Conservation (phyloP, 2,888 invertebrate genomes). For the Limnephilus auricula region DNA sequence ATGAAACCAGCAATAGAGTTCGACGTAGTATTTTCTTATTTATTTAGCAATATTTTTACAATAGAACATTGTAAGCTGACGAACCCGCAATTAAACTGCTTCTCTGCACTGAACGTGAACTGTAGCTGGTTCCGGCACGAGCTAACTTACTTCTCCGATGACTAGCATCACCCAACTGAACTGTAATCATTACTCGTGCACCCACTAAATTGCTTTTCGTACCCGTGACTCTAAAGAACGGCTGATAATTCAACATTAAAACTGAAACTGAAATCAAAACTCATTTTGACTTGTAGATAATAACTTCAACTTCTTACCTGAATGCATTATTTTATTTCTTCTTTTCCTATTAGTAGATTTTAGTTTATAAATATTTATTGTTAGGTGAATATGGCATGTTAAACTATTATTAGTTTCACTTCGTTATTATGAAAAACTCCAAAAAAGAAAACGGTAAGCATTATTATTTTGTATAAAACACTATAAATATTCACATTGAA, state of each 20-base stretch:
- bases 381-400: constrained; percentile 13
- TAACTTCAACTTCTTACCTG: constrained; percentile 20
- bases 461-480: neutral
- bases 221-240: constrained; percentile 20
- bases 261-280: constrained; percentile 13
- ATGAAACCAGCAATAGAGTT: constrained; percentile 16
- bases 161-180: constrained; percentile 3
- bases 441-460: neutral
- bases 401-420: neutral
- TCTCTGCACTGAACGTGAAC: constrained; percentile 20
- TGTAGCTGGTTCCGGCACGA: constrained; percentile 33
- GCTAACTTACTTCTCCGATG: constrained; percentile 31
- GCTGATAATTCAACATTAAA: constrained; percentile 14
- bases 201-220: constrained; percentile 26
- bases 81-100: constrained; percentile 22
- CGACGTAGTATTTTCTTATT: constrained; percentile 26
- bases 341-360: constrained; percentile 3
- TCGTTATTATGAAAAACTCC: neutral
- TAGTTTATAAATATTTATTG: constrained; percentile 18
- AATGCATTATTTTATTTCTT: constrained; percentile 34
- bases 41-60: constrained; percentile 26
- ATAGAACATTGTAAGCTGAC: neutral
- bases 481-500: neutral
- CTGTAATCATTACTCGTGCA: constrained; percentile 28
- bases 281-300: neutral